phyloP scores from a whole-genome alignment of 2,797 vertebrate genomes.

The Caiman crocodilus region DNA sequence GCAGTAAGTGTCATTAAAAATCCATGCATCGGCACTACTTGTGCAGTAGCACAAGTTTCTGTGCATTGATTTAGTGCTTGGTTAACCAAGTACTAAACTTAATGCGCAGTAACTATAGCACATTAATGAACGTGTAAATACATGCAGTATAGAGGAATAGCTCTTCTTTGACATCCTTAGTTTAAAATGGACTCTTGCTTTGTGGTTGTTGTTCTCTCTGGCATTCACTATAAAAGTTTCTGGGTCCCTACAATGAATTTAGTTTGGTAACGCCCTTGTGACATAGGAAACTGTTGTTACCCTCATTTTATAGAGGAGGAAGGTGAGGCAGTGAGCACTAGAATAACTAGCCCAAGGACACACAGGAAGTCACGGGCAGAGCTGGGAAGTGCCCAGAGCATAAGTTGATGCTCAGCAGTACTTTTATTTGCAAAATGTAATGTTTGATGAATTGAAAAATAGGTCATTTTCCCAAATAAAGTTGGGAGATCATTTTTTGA shows the following conservation, averaged over 20 bases:
- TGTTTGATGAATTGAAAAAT: not conserved
- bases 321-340: not conserved
- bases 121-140: no score
- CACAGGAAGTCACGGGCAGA: not conserved
- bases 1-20: no score
- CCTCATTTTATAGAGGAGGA: accelerated
- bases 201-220: not conserved
- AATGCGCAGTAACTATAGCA: no score
- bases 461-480: not conserved
- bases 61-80: no score
- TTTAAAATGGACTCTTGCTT: not conserved
- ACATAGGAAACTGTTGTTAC: not conserved
- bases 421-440: not conserved
- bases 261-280: not conserved
- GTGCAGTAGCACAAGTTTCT: no score
- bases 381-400: not conserved
- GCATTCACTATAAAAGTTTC: not conserved
- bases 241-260: not conserved
- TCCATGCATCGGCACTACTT: no score
- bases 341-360: not conserved
- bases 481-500: not conserved
- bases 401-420: accelerated
- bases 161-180: not conserved
- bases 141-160: not conserved
- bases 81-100: no score